Evolutionary conservation across 2,888 invertebrate species (phyloP), one percentile per base, ranked within the genome.

Genomic region (Harmothoe impar): DNA sequence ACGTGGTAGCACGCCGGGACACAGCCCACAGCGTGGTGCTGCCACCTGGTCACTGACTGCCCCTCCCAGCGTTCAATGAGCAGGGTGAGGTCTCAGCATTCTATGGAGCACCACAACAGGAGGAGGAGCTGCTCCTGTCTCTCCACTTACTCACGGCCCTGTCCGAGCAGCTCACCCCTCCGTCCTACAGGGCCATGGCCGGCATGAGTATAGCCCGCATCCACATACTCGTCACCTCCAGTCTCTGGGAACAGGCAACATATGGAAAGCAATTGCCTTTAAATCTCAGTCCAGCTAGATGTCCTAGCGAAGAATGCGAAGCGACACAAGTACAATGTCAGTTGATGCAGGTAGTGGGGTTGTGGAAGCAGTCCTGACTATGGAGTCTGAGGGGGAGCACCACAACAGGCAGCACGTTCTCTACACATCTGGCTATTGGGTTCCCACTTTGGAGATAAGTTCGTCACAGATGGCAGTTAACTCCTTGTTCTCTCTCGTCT

Each of bases 401-500:
- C 17, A 43, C 17, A 54, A 54, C 20, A 29, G 29, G 31, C 1
- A 7, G 86, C 29, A 54, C 54, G 25, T 15, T 54, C 52, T 54
- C 10, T 17, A 43, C 51, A 54, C 52, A 29, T n/a, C 52, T 29
- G 5, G 56, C 86, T 86, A 86, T 86, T 86, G 86, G 77, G 43
- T 72, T 3, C 95, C 94, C 5, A 95, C 95, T 93, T 96, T 97
- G 89, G 96, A 86, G 95, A 99, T 98, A 91, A 99, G 97, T 96
- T 99, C 99, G 96, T 99, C 99, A 96, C 98, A 98, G 94, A 99
- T 98, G 94, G 98, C 97, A 92, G 98, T 97, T 93, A 99, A 97
- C 96, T 98, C 98, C 94, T 97, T 97, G 95, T 98, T 98, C 96
- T 99, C 99, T 29, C 54, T 52, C 29, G 86, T 86, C 86, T 86